Evolutionary conservation across 2,888 invertebrate species (phyloP).

Genomic region (Ernsta delagoae): DNA sequence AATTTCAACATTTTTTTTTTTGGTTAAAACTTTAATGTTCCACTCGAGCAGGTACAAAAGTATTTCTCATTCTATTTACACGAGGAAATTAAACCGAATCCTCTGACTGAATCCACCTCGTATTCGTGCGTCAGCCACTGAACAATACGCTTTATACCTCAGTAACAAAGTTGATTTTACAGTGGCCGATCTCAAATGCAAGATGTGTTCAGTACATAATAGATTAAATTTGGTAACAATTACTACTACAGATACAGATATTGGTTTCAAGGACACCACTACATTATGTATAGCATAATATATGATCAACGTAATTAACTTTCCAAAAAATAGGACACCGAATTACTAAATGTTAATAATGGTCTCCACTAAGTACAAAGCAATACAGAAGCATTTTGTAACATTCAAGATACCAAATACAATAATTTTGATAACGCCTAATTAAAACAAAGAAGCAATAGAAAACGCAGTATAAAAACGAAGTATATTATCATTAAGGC

Average conservation of each 20-base stretch:
- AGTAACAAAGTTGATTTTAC: background rate
- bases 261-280: slow-evolving; percentile 24
- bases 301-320: slow-evolving; percentile 31
- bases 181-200: background rate
- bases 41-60: slow-evolving; percentile 79
- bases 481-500: slow-evolving; percentile 48
- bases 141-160: slow-evolving; percentile 4
- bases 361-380: slow-evolving; percentile 66
- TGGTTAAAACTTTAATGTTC: slow-evolving; percentile 57
- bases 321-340: slow-evolving; percentile 32
- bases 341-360: slow-evolving; percentile 33
- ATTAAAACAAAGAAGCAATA: slow-evolving; percentile 54
- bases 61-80: slow-evolving; percentile 71
- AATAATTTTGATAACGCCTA: slow-evolving; percentile 48
- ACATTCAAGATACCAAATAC: slow-evolving; percentile 43
- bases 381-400: slow-evolving; percentile 56
- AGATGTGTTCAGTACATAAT: slow-evolving; percentile 31
- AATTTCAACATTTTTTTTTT: slow-evolving; percentile 43
- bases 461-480: slow-evolving; percentile 55
- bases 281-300: slow-evolving; percentile 22
- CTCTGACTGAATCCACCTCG: slow-evolving; percentile 29
- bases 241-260: slow-evolving; percentile 35
- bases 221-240: slow-evolving; percentile 33
- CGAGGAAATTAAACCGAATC: slow-evolving; percentile 55
- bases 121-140: background rate